Evolutionary conservation across 1,140 invertebrate genomes (phyloP), one percentile per base, ranked within the genome.

Genomic region (Eubasilissa regina): DNA sequence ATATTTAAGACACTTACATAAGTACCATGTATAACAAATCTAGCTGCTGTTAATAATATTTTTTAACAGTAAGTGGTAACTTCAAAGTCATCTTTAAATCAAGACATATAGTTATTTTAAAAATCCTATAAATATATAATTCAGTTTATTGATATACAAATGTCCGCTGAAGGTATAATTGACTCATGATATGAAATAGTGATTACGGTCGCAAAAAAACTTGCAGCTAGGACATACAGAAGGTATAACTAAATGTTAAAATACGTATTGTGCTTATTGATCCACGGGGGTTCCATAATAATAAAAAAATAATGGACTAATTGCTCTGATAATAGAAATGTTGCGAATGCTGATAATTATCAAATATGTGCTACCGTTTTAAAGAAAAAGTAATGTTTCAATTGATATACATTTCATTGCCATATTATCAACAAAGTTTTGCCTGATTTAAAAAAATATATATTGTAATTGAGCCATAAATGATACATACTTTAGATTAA

Each of bases 1-100:
- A 66, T n/a, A 66, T 77, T 35, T 66, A 75, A 53, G 75, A 77
- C 58, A 77, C 75, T 77, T 77, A 74, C 51, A 56, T 75, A 76
- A 76, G 60, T 76, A 76, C 75, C 75, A 64, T 76, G 55, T 76
- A 66, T 48, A 64, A 76, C 45, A 53, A 64, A 44, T 48, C 48
- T 70, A 77, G 75, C 75, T 77, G 75, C 75, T 77, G 75, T 68
- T 45, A 77, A 68, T 19, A 66, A 10, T 68, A 68, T 44, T 11
- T n/a, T 25, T 47, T 66, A 66, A 55, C 44, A 64, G 55, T 44
- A 77, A 70, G 47, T 77, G 75, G 75, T 77, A 77, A 77, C 75
- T 77, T 66, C 15, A 64, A 47, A 64, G 13, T 64, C 7, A 45
- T 17, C 11, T 68, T 45, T n/a, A 15, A 47, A 48, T n/a, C 44